Evolutionary conservation across 2,888 invertebrate species (phyloP), one percentile per base, ranked within the genome.

Genomic region (Ennomos quercinarius): DNA sequence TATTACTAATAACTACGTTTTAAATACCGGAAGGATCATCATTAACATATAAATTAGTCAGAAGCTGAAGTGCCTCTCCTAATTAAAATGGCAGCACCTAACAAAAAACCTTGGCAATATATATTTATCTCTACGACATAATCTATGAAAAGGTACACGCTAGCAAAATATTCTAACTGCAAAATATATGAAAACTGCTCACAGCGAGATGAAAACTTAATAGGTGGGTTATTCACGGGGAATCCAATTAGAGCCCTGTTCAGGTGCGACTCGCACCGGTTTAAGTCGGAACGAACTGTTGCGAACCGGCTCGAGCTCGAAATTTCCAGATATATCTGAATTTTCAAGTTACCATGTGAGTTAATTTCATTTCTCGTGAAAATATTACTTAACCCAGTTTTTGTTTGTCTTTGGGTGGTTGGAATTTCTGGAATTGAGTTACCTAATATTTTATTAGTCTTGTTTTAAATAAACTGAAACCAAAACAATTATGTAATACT

Each of bases 201-300:
- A 70, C 64, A 57, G 65, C 68, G 57, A 69, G 63, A 78, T 73
- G 71, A 76, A 79, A 75, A 72, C 75, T 72, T 64, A 66, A 64
- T 57, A 62, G 55, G 71, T 64, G 68, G 65, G 70, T 73, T 71
- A 71, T 78, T 77, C 77, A 75, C 69, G 61, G 72, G 65, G 57
- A 72, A 78, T 80, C 80, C 77, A 83, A 83, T 83, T 82, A 81
- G 75, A 67, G 70, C 71, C 65, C 65, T 68, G 74, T 77, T 74
- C 80, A 78, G 79, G 76, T 77, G 74, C 66, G 62, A 70, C 71
- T 66, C 55, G 61, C 44, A 45, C 48, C 42, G 65, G 73, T 73
- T 64, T 64, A 63, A 66, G 61, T 61, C 68, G 53, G 61, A 59
- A 56, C 44, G 47, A 55, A 60, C 63, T 61, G 46, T 63, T 62